Percentiles rank a stretch among this genome's conserved stretches.
Evolutionary conservation across 2,888 invertebrate genomes (phyloP).

Genomic region (Strigamia crassipes): DNA sequence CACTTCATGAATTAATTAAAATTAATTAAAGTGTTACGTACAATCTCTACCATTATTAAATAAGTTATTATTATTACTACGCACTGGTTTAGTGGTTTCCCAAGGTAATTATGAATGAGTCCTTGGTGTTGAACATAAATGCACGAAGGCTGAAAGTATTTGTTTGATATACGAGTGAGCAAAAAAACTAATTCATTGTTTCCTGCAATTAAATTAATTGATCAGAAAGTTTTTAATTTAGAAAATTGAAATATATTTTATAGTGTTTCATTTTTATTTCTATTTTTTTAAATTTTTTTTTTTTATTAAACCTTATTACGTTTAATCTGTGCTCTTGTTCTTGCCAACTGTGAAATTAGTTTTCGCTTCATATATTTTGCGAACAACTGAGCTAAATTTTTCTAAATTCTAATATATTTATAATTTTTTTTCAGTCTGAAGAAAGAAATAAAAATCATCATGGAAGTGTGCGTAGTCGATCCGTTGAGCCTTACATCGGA

Average conservation of each 20-base stretch:
- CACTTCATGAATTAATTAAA: neutral
- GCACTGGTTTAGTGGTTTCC: too few relatives aligned
- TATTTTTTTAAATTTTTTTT: neutral
- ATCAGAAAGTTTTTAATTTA: neutral
- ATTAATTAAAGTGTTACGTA: neutral
- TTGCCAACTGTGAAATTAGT: neutral
- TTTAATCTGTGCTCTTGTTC: neutral
- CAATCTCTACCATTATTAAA: neutral
- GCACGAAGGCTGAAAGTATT: neutral
- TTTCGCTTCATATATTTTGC: neutral
- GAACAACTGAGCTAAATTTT: neutral
- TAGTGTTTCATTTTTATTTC: too few relatives aligned
- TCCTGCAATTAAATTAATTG: neutral
- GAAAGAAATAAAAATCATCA: slow-evolving; percentile 46
- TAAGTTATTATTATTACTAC: neutral
- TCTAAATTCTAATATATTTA: slow-evolving; percentile 20
- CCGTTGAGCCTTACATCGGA: slow-evolving; percentile 50
- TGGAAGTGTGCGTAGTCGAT: slow-evolving; percentile 49
- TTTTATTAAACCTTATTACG: neutral
- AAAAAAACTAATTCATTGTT: neutral
- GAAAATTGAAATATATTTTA: too few relatives aligned
- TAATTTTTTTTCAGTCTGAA: slow-evolving; percentile 48
- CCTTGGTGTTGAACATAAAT: too few relatives aligned
- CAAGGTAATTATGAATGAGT: neutral
- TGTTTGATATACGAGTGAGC: too few relatives aligned